These are phyloP conservation scores for Scaptomyza reducta DNA, from an alignment of 2,888 invertebrate genomes.

Conservation along the genomic window DNA sequence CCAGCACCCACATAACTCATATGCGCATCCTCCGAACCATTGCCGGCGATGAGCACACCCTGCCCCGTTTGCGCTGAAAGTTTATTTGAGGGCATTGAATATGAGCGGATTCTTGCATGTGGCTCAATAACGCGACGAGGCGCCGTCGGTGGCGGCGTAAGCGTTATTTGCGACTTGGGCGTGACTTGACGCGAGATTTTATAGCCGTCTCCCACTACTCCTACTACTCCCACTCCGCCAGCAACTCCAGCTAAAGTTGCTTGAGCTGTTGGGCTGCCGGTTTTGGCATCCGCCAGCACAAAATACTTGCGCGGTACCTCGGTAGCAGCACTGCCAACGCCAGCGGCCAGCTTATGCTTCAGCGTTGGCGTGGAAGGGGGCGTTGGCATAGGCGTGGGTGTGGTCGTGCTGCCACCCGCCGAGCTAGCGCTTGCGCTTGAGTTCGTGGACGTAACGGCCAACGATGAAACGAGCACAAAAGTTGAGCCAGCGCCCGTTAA, in stretches of 20 bases:
- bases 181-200: conserved; percentile 22
- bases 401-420: not conserved
- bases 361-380: conserved; percentile 7
- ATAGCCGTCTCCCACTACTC: not conserved
- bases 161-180: conserved; percentile 72
- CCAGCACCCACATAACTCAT: conserved; percentile 34
- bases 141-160: conserved; percentile 83
- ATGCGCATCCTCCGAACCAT: conserved; percentile 38
- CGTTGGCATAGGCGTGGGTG: conserved; percentile 6
- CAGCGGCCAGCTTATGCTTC: conserved; percentile 42
- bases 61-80: conserved; percentile 76
- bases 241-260: conserved; percentile 6
- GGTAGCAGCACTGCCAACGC: conserved; percentile 4
- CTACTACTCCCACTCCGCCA: not conserved
- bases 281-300: conserved; percentile 45
- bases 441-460: conserved; percentile 12
- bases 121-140: conserved; percentile 81
- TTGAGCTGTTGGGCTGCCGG: conserved; percentile 16
- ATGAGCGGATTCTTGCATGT: conserved; percentile 81
- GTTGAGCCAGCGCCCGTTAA: conserved; percentile 20
- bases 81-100: conserved; percentile 84
- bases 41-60: conserved; percentile 2
- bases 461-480: conserved; percentile 28
- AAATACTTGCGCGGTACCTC: conserved; percentile 52
- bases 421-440: not conserved